These are phyloP conservation scores for Dromius quadrimaculatus DNA, from an alignment of 2,888 invertebrate genomes.

Conservation along the genomic window DNA sequence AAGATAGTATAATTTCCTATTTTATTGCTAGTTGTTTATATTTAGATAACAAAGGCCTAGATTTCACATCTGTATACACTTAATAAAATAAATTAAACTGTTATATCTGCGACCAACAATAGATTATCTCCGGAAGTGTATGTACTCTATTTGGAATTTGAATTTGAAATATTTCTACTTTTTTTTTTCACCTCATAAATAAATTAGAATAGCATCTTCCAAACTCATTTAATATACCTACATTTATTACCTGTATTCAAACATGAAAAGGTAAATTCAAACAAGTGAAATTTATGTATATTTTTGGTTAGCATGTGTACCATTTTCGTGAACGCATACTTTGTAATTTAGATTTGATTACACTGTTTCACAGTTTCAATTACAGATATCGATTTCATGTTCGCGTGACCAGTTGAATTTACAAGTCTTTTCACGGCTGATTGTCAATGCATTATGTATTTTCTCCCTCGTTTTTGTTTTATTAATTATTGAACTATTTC, in stretches of 20 bases:
- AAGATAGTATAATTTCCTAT: no score
- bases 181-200: no score
- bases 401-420: constrained; percentile 24
- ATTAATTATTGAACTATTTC: constrained; percentile 2
- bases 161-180: no score
- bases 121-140: no score
- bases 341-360: constrained; percentile 18
- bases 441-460: constrained; percentile 34
- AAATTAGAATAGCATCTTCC: no score
- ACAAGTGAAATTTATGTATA: no score
- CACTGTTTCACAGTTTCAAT: constrained; percentile 25
- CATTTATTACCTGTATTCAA: neutral
- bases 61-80: no score
- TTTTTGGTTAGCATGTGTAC: neutral
- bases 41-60: neutral
- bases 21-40: neutral
- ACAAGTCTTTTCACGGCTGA: constrained; percentile 36
- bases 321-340: constrained; percentile 2
- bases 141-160: no score
- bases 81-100: no score
- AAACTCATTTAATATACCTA: no score
- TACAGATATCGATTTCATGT: constrained; percentile 19
- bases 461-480: constrained; percentile 12
- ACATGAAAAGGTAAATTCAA: no score
- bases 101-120: no score